These are phyloP conservation scores for Aphodius granarius DNA, from an alignment of 2,888 invertebrate genomes.

Conservation along the genomic window DNA sequence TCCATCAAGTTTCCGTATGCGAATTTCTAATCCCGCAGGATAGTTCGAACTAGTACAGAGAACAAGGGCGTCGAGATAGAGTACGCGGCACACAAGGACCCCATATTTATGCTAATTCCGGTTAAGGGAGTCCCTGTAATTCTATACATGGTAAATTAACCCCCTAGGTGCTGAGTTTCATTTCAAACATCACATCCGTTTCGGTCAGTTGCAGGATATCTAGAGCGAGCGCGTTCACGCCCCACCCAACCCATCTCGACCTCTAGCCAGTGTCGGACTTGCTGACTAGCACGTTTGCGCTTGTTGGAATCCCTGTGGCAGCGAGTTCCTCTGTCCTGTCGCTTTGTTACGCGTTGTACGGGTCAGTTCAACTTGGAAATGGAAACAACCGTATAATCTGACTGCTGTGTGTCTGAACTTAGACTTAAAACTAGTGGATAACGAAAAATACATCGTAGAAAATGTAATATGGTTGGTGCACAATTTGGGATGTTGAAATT, in stretches of 20 bases:
- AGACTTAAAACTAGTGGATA: too few species aligned
- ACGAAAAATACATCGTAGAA: too few species aligned
- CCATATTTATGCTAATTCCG: constrained; percentile 11
- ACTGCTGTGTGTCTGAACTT: too few species aligned
- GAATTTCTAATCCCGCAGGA: not conserved
- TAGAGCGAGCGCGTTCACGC: not conserved
- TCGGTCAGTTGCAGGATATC: constrained; percentile 11
- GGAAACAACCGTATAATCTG: too few species aligned
- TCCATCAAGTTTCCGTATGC: not conserved
- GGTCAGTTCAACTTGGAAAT: not conserved
- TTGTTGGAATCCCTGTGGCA: not conserved
- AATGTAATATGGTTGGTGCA: too few species aligned
- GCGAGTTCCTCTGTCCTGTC: not conserved
- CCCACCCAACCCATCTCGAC: not conserved
- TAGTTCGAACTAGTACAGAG: not conserved
- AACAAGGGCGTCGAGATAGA: not conserved
- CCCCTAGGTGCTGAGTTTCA: constrained; percentile 10
- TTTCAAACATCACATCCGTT: constrained; percentile 10
- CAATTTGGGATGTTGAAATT: too few species aligned
- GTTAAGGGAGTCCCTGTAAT: constrained; percentile 12
- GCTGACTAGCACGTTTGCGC: not conserved
- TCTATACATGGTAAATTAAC: constrained; percentile 10
- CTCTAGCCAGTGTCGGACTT: not conserved
- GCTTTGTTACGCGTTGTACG: not conserved
- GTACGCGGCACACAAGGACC: not conserved